phyloP scores from a whole-genome alignment of 2,888 invertebrate genomes.

The Eristalis tenax region DNA sequence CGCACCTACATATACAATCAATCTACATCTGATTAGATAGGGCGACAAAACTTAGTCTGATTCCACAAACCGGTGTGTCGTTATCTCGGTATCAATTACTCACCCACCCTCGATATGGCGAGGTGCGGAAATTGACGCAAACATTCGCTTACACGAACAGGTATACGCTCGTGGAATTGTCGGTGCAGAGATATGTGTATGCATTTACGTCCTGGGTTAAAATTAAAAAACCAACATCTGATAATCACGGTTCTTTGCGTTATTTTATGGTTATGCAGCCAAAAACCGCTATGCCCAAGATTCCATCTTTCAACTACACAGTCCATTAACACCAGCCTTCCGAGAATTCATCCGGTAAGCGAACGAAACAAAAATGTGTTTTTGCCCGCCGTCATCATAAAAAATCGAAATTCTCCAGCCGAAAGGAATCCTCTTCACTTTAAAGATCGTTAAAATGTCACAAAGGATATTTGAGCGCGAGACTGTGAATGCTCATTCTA shows the following conservation, averaged over 20 bases:
- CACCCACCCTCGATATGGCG: neutral
- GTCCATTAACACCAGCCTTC: slow-evolving; percentile 16
- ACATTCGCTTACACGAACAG: neutral
- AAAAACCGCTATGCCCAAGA: neutral
- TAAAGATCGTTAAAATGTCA: slow-evolving; percentile 26
- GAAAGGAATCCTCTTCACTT: neutral
- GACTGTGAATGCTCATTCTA: neutral
- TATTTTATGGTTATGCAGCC: neutral
- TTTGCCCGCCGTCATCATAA: neutral
- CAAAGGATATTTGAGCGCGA: slow-evolving; percentile 6
- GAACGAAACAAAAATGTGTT: neutral
- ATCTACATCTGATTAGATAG: slow-evolving; percentile 14
- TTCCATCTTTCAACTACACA: neutral
- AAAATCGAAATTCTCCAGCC: neutral
- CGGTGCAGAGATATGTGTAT: neutral
- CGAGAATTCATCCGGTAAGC: slow-evolving; percentile 2
- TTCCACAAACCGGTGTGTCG: neutral
- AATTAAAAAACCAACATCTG: neutral
- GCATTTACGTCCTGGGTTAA: neutral
- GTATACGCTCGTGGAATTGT: neutral
- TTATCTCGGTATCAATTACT: slow-evolving; percentile 16
- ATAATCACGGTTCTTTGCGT: neutral
- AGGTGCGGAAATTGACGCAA: slow-evolving; percentile 6
- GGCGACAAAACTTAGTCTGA: neutral
- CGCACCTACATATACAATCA: neutral